phyloP scores from a whole-genome alignment of 2,888 invertebrate species.

The Torymus texanus region DNA sequence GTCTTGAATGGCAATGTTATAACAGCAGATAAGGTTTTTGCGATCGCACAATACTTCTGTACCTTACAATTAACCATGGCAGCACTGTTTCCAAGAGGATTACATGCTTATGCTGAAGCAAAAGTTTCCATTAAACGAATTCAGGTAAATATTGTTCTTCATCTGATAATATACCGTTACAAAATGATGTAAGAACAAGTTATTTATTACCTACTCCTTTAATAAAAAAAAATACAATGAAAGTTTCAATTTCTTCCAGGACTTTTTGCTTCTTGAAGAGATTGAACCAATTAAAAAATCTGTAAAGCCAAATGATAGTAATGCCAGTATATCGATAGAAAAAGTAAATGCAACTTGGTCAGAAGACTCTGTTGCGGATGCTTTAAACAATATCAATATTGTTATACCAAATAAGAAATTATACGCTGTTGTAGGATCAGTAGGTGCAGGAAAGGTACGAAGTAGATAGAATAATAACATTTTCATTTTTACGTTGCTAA shows the following conservation, averaged over 20 bases:
- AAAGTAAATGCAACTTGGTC: slow-evolving; percentile 76
- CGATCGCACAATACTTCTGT: slow-evolving; percentile 86
- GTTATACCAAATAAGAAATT: slow-evolving; percentile 79
- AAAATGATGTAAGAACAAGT: too few species aligned
- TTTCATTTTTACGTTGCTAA: not conserved
- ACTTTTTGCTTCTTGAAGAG: slow-evolving; percentile 79
- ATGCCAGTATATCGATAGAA: slow-evolving; percentile 73
- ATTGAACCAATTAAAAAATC: slow-evolving; percentile 65
- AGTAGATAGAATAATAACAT: too few species aligned
- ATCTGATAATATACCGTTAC: too few species aligned
- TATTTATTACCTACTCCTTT: too few species aligned
- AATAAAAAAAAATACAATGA: not conserved
- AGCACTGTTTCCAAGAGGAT: slow-evolving; percentile 80
- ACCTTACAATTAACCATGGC: slow-evolving; percentile 82
- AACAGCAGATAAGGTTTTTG: slow-evolving; percentile 83
- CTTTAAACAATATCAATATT: slow-evolving; percentile 76
- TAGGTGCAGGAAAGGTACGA: slow-evolving; percentile 89
- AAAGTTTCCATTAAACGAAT: slow-evolving; percentile 80
- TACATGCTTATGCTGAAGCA: slow-evolving; percentile 80
- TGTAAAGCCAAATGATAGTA: slow-evolving; percentile 52
- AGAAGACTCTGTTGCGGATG: slow-evolving; percentile 67
- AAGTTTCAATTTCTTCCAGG: slow-evolving; percentile 65
- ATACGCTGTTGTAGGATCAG: slow-evolving; percentile 89
- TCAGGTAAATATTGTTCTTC: slow-evolving; percentile 75
- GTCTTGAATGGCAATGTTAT: slow-evolving; percentile 78